Conservation (phyloP, 2,113 vertebrate genomes). For the Corythoichthys intestinalis region DNA sequence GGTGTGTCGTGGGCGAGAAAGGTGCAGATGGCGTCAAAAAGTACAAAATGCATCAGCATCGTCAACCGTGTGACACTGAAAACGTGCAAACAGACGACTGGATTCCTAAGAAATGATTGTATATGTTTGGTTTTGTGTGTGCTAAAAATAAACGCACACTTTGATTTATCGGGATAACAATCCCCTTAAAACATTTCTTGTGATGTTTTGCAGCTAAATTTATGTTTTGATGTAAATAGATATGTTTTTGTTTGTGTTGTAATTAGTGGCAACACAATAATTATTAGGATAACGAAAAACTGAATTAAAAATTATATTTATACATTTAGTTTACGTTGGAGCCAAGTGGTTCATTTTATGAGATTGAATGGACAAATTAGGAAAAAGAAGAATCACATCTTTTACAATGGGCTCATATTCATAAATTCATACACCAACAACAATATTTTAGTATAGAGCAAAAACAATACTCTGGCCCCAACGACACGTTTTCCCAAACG, state of each 20-base stretch:
- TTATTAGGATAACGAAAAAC: no score
- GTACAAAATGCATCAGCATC: slow-evolving; percentile 5
- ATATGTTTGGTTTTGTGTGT: not conserved
- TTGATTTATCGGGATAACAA: not conserved
- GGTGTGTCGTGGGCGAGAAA: not conserved
- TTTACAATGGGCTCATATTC: not conserved
- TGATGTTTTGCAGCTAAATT: not conserved
- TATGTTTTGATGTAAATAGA: not conserved
- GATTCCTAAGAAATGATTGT: not conserved
- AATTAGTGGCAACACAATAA: no score
- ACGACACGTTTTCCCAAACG: not conserved
- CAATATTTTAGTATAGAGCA: not conserved
- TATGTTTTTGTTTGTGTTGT: no score
- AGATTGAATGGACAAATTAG: not conserved
- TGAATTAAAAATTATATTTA: no score
- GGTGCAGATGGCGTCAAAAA: not conserved
- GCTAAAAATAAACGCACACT: not conserved
- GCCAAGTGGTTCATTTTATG: no score
- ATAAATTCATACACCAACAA: not conserved
- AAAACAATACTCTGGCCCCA: not conserved
- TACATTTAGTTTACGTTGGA: no score
- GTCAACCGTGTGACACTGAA: not conserved
- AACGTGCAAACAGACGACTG: not conserved
- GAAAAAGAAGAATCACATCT: not conserved
- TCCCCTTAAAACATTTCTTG: not conserved